Evolutionary conservation across 1,140 invertebrate species (phyloP), one percentile per base, ranked within the genome.

Genomic region (Oscheius sp.): DNA sequence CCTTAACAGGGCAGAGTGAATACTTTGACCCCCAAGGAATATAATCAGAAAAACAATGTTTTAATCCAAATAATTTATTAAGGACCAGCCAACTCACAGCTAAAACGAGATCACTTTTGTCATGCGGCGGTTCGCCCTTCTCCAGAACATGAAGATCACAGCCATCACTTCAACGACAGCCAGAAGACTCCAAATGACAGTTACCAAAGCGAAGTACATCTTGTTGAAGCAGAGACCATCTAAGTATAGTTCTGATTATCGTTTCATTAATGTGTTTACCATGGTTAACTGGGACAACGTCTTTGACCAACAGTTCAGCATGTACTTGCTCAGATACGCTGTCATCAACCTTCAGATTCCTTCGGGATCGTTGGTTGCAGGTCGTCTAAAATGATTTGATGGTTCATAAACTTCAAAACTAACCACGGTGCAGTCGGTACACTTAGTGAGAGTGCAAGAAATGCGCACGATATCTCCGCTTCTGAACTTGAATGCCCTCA

Each of bases 401-500:
- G 15, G 23, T 20, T 13, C 4, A 55, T 23, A 55, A 13, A 13
- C 15, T 4, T 23, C 28, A 15, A 7, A 35, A 35, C 65, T 36
- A 1, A 68, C 67, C 35, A 42, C 61, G 58, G 58, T 49, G 23
- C 67, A 68, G 15, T 68, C 61, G 32, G 58, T 55, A 68, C 67
- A 68, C 13, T 68, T 34, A n/a, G 38, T 38, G 1, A 68, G 31
- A 18, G 38, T 55, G 32, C 67, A 68, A 18, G 52, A 49, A 29
- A 68, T 68, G n/a, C 55, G 52, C 1, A 68, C 67, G 1, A 55
- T 20, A 23, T 68, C 45, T 0, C 67, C 67, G 18, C 61, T 49
- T 59, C 55, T 58, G 52, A 68, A 68, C 28, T 55, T 18, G 55
- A 68, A 68, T 18, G 67, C 67, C 28, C 67, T 49, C 29, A 68